Evolutionary conservation across 2,888 invertebrate genomes (phyloP).

Genomic region (Luperina testacea): DNA sequence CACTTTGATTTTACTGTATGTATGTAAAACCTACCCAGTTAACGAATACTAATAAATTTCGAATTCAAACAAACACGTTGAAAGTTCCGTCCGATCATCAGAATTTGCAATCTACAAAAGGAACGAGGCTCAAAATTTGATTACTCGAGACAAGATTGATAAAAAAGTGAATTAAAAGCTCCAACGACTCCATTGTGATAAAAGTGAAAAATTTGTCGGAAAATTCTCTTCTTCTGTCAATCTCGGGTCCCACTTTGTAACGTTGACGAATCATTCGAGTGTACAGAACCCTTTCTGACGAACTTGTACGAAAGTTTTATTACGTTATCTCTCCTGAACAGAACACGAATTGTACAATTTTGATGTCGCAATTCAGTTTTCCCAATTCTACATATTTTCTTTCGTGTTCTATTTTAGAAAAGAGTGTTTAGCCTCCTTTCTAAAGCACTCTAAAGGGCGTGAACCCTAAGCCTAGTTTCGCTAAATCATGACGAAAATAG

Average conservation of each 20-base stretch:
- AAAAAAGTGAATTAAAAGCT: slow-evolving; percentile 63
- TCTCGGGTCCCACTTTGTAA: slow-evolving; percentile 70
- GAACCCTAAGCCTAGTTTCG: slow-evolving; percentile 41
- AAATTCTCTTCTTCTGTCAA: slow-evolving; percentile 66
- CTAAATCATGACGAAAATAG: slow-evolving; percentile 28
- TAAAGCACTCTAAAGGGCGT: slow-evolving; percentile 21
- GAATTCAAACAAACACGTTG: slow-evolving; percentile 36
- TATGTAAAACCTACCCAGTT: not conserved
- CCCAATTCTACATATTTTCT: slow-evolving; percentile 46
- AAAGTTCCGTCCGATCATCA: slow-evolving; percentile 41
- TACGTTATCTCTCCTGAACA: slow-evolving; percentile 73
- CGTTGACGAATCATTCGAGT: slow-evolving; percentile 71
- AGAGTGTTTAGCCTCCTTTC: slow-evolving; percentile 28
- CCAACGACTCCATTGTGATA: slow-evolving; percentile 66
- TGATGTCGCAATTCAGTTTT: slow-evolving; percentile 57
- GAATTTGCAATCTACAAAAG: slow-evolving; percentile 32
- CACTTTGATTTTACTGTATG: slow-evolving; percentile 6
- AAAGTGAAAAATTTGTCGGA: slow-evolving; percentile 71
- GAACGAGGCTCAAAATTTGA: slow-evolving; percentile 43
- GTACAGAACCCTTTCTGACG: slow-evolving; percentile 64
- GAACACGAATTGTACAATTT: slow-evolving; percentile 67
- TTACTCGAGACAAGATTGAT: slow-evolving; percentile 42
- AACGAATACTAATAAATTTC: slow-evolving; percentile 21
- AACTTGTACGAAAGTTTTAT: slow-evolving; percentile 75
- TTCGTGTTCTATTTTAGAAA: slow-evolving; percentile 36